Conservation (phyloP, 1,140 invertebrate species). For the Phortica variegata region DNA sequence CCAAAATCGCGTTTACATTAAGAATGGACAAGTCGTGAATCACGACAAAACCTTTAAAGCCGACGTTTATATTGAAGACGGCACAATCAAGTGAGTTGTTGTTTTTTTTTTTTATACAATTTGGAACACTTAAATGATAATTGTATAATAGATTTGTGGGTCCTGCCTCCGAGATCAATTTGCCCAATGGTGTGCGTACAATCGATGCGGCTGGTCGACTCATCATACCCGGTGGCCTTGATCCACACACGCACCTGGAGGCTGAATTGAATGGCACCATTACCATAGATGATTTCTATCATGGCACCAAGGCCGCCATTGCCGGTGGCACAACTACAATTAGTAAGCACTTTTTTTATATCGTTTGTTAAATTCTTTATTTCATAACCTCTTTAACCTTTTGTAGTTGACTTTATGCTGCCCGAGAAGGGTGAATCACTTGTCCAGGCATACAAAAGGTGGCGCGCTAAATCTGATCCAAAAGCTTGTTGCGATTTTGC, state of each 20-base stretch:
- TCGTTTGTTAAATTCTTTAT: too few relatives aligned
- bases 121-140: too few relatives aligned
- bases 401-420: conserved; percentile 88
- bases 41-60: conserved; percentile 85
- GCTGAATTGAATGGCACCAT: conserved; percentile 81
- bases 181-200: conserved; percentile 73
- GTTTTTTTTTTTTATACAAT: too few relatives aligned
- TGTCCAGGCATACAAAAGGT: conserved; percentile 89
- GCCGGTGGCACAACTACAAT: conserved; percentile 92
- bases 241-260: conserved; percentile 87
- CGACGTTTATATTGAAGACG: conserved; percentile 64
- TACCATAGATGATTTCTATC: conserved; percentile 86
- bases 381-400: conserved; percentile 4
- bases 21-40: conserved; percentile 94
- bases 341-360: too few relatives aligned
- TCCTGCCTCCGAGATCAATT: conserved; percentile 69
- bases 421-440: conserved; percentile 81
- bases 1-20: conserved; percentile 89
- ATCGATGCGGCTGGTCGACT: conserved; percentile 82
- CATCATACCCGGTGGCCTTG: conserved; percentile 85
- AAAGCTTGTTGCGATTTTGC: conserved; percentile 98
- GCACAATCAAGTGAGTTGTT: conserved; percentile 45
- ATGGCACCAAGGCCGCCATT: conserved; percentile 83
- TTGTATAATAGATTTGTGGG: conserved; percentile 57
- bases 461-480: conserved; percentile 85